A percentile compares a stretch with the other conserved stretches of the same genome.
Evolutionary conservation across 2,888 invertebrate genomes (phyloP).

Genomic region (Acrobasis suavella): DNA sequence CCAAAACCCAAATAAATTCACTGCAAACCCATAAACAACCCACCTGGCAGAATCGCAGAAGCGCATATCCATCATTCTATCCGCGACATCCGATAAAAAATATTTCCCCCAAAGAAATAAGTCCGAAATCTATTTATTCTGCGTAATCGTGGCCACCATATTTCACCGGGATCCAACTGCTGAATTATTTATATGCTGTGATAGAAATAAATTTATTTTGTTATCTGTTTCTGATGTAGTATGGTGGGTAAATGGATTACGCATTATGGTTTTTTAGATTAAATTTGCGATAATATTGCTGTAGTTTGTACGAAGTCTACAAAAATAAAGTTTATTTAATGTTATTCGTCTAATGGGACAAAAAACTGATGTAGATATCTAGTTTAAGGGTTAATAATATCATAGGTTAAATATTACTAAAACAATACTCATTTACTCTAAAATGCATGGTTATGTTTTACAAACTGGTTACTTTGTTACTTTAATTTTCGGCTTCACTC

Average conservation of each 20-base stretch:
- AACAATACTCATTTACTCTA: no score
- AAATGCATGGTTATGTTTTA: no score
- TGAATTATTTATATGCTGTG: slow-evolving; percentile 75
- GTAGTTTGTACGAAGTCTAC: no score
- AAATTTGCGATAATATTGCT: not conserved
- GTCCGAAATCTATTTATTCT: slow-evolving; percentile 57
- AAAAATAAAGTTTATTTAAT: no score
- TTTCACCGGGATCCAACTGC: slow-evolving; percentile 60
- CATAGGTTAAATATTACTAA: no score
- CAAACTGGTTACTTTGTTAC: no score
- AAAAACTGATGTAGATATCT: no score
- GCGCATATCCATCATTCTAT: slow-evolving; percentile 43
- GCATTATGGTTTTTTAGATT: not conserved
- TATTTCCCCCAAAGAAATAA: slow-evolving; percentile 38
- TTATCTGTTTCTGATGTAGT: slow-evolving; percentile 35
- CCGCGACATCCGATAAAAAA: slow-evolving; percentile 40
- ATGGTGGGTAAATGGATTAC: slow-evolving; percentile 15
- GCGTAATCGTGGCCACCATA: slow-evolving; percentile 57
- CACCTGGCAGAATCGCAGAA: slow-evolving; percentile 13
- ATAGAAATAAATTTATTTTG: slow-evolving; percentile 63
- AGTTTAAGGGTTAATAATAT: no score
- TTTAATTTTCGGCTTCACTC: no score
- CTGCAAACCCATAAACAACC: slow-evolving; percentile 13
- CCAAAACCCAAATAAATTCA: slow-evolving; percentile 14
- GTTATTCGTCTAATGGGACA: no score